A percentile compares a stretch with the other conserved stretches of the same genome.
phyloP scores from a whole-genome alignment of 1,140 invertebrate species.

The Pentalonia nigronervosa region DNA sequence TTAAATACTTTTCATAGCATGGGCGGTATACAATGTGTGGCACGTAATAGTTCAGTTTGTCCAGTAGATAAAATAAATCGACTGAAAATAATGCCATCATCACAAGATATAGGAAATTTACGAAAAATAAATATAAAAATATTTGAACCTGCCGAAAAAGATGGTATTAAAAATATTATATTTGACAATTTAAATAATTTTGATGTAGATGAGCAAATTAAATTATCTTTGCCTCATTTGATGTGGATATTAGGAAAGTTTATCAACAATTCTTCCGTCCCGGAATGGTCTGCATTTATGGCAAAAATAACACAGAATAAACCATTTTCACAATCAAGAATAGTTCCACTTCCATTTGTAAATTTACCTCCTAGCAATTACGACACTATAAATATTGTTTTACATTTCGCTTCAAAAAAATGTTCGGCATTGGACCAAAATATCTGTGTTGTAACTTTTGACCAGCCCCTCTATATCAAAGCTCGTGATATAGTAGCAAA shows the following conservation, averaged over 20 bases:
- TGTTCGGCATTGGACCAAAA: background rate
- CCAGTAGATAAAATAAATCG: constrained; percentile 10
- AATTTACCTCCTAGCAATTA: background rate
- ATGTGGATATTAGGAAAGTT: no score
- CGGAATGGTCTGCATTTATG: constrained; percentile 35
- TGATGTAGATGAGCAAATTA: no score
- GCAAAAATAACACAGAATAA: background rate
- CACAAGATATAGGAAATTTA: constrained; percentile 60
- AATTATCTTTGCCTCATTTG: no score
- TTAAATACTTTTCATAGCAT: constrained; percentile 62
- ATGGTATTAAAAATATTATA: background rate
- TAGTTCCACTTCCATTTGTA: no score
- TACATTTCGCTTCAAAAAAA: background rate
- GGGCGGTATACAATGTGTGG: constrained; percentile 60
- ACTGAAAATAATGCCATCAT: background rate
- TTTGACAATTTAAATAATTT: no score
- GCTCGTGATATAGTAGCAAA: constrained; percentile 6
- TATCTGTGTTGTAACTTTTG: constrained; percentile 1
- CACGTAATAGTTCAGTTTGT: constrained; percentile 38
- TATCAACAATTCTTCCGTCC: no score
- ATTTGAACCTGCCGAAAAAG: background rate
- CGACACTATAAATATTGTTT: background rate
- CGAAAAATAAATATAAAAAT: background rate
- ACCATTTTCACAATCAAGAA: no score
- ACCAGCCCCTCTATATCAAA: constrained; percentile 27